Conservation (phyloP, 2,113 vertebrate species). For the Crotophaga sulcirostris region DNA sequence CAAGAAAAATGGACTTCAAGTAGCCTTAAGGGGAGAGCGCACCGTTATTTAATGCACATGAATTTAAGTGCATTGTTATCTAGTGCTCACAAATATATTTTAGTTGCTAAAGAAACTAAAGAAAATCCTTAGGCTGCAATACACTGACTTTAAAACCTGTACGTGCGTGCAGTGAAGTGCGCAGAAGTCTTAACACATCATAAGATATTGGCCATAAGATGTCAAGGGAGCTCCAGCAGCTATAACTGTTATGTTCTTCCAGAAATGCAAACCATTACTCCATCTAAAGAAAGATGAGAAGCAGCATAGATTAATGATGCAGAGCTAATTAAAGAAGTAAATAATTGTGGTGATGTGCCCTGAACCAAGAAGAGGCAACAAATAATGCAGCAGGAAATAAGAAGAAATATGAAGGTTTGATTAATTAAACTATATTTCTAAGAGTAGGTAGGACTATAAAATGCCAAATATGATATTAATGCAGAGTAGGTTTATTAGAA, state of each 20-base stretch:
- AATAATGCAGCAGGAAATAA: neutral
- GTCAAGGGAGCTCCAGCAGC: neutral
- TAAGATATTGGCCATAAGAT: neutral
- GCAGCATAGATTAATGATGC: slow-evolving; percentile 42
- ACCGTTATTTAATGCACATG: neutral
- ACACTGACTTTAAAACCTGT: neutral
- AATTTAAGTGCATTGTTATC: neutral
- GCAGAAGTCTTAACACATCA: neutral
- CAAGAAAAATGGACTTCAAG: neutral
- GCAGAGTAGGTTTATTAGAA: slow-evolving; percentile 48
- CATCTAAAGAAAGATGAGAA: neutral
- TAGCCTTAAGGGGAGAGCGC: neutral
- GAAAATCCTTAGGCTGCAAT: neutral
- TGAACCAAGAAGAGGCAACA: slow-evolving; percentile 20
- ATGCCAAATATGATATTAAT: slow-evolving; percentile 28
- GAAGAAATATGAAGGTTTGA: slow-evolving; percentile 41
- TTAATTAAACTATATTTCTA: slow-evolving; percentile 52
- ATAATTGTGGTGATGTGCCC: slow-evolving; percentile 18
- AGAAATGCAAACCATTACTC: neutral
- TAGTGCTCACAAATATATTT: neutral
- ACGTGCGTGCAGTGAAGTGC: neutral
- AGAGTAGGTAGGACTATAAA: slow-evolving; percentile 61
- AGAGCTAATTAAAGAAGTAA: slow-evolving; percentile 71
- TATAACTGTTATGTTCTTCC: neutral
- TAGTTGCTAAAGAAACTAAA: neutral